Percentiles rank a stretch among this genome's conserved stretches.
phyloP scores from a whole-genome alignment of 1,140 invertebrate genomes.

The Meteorus sp. region DNA sequence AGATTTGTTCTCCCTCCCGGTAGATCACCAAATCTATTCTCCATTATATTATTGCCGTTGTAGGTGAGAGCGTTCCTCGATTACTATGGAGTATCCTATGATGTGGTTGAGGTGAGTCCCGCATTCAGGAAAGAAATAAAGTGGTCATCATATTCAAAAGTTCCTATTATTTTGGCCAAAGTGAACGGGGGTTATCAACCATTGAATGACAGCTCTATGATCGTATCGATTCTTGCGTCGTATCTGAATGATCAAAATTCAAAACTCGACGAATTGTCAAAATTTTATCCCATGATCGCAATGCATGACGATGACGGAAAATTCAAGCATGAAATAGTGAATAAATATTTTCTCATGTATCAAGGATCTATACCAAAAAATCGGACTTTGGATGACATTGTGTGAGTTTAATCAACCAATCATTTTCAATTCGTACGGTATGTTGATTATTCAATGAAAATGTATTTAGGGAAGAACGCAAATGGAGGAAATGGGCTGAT shows the following conservation, averaged over 20 bases:
- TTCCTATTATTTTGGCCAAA: conserved; percentile 88
- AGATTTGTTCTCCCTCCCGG: too few relatives aligned
- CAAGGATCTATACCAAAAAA: conserved; percentile 62
- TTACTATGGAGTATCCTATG: conserved; percentile 91
- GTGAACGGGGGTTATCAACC: conserved; percentile 75
- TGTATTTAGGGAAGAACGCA: conserved; percentile 77
- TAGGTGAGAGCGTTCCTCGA: conserved; percentile 86
- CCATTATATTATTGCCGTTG: conserved; percentile 13
- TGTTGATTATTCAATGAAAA: conserved; percentile 5
- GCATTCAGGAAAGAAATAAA: conserved; percentile 87
- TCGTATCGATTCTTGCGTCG: conserved; percentile 85
- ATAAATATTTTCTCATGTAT: conserved; percentile 95
- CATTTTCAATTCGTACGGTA: background rate
- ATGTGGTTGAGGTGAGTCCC: conserved; percentile 96
- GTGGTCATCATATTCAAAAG: conserved; percentile 95
- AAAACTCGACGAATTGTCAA: conserved; percentile 71
- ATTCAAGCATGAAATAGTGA: conserved; percentile 78
- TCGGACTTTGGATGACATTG: conserved; percentile 63
- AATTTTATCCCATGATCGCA: conserved; percentile 79
- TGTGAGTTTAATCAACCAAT: conserved; percentile 58
- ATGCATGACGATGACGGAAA: conserved; percentile 71
- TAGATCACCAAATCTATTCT: background rate
- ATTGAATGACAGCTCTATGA: conserved; percentile 92
- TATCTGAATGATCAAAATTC: conserved; percentile 69
- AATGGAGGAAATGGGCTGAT: conserved; percentile 96